These are phyloP conservation scores for Pseudotriccus pelzelni DNA, from an alignment of 2,797 vertebrate genomes.

Conservation along the genomic window DNA sequence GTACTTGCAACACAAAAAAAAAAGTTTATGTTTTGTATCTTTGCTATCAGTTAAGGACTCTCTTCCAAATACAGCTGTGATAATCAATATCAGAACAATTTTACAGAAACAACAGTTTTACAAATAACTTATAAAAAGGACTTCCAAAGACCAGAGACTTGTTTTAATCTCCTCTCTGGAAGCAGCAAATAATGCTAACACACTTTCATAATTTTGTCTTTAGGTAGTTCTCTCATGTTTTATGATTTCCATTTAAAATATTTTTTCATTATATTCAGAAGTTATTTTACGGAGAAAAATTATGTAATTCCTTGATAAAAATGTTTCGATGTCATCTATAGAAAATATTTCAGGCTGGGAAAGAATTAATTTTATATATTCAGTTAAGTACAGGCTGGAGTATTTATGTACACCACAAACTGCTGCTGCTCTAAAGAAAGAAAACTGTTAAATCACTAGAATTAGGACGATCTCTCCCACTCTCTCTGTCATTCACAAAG, in stretches of 20 bases:
- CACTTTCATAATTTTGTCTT: neutral
- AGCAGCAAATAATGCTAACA: neutral
- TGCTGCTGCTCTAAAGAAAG: neutral
- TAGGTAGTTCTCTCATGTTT: neutral
- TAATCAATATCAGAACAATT: neutral
- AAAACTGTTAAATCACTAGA: neutral
- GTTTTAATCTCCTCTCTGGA: neutral
- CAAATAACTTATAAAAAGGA: neutral
- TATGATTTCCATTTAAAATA: neutral
- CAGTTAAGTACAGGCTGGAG: neutral
- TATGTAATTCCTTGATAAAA: neutral
- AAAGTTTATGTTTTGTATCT: neutral
- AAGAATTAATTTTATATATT: neutral
- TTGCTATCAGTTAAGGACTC: neutral
- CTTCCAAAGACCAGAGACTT: neutral
- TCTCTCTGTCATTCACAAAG: neutral
- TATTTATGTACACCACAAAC: neutral
- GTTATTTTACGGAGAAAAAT: neutral
- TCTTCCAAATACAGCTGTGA: neutral
- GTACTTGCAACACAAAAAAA: neutral
- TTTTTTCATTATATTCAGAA: neutral
- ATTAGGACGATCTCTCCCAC: neutral
- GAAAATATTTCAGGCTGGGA: neutral
- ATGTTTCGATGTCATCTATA: neutral
- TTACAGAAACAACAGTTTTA: neutral